A percentile compares a stretch with the other conserved stretches of the same genome.
phyloP scores from a whole-genome alignment of 2,797 vertebrate species.

The Amphiprion clarkii region DNA sequence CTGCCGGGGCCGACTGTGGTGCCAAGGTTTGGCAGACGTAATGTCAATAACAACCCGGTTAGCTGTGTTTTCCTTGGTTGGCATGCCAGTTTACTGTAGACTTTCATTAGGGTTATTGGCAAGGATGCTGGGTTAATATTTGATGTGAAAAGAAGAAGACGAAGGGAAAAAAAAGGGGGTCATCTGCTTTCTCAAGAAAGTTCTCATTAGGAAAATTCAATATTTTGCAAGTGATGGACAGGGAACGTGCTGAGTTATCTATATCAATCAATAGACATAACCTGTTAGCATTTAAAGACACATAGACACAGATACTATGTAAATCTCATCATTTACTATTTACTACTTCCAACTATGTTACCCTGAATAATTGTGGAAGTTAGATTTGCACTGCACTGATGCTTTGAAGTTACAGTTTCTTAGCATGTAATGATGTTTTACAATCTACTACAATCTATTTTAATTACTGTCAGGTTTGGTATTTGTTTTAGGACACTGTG shows the following conservation, averaged over 20 bases:
- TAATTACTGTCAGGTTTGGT: neutral
- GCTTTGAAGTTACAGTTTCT: neutral
- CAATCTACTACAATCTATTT: neutral
- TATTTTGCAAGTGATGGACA: conserved; percentile 38
- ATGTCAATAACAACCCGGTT: conserved; percentile 71
- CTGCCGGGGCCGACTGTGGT: conserved; percentile 42
- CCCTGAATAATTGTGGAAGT: neutral
- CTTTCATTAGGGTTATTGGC: conserved; percentile 74
- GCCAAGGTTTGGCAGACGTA: conserved; percentile 57
- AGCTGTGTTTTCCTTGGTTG: conserved; percentile 62
- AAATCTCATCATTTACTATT: neutral
- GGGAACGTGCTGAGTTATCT: conserved; percentile 27
- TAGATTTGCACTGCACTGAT: neutral
- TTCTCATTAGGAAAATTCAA: conserved; percentile 56
- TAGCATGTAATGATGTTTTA: neutral
- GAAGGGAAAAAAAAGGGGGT: conserved; percentile 37
- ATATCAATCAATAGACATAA: conserved; percentile 16
- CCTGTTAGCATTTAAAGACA: neutral
- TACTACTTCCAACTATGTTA: neutral
- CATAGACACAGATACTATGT: too few species aligned
- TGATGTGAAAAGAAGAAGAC: conserved; percentile 38
- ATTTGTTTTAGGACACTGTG: too few species aligned
- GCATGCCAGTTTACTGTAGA: conserved; percentile 61
- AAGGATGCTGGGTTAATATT: conserved; percentile 64
- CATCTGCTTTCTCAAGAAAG: conserved; percentile 50